A percentile compares a stretch with the other conserved stretches of the same genome.
Conservation (phyloP, 2,113 vertebrate species). For the Clarias gariepinus region DNA sequence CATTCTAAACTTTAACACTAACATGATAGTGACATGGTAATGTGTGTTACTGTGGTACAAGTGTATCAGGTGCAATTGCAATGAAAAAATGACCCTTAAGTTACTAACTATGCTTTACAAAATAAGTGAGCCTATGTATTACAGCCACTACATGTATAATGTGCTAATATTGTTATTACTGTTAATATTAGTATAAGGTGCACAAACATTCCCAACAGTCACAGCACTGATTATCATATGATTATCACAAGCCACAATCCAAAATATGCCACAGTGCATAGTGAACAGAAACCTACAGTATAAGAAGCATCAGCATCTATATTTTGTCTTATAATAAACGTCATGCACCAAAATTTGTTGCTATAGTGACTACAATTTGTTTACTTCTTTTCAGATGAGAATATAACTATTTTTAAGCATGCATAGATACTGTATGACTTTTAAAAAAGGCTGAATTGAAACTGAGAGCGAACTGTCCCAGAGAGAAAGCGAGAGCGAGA, state of each 20-base stretch:
- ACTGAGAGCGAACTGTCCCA: too few species aligned
- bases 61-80: not conserved
- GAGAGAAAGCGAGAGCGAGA: too few species aligned
- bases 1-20: not conserved
- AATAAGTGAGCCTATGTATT: not conserved
- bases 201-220: not conserved
- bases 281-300: too few species aligned
- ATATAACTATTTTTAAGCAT: too few species aligned
- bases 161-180: not conserved
- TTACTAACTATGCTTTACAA: not conserved
- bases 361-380: too few species aligned
- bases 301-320: too few species aligned
- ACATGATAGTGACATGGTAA: not conserved
- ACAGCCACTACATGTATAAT: not conserved
- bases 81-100: not conserved
- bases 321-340: too few species aligned
- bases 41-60: not conserved
- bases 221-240: not conserved
- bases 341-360: too few species aligned
- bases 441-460: too few species aligned
- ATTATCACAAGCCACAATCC: not conserved
- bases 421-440: too few species aligned
- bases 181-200: not conserved
- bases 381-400: too few species aligned
- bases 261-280: not conserved